These are phyloP conservation scores for Tauraco hartlaubi DNA, from an alignment of 2,797 vertebrate species.

Conservation along the genomic window DNA sequence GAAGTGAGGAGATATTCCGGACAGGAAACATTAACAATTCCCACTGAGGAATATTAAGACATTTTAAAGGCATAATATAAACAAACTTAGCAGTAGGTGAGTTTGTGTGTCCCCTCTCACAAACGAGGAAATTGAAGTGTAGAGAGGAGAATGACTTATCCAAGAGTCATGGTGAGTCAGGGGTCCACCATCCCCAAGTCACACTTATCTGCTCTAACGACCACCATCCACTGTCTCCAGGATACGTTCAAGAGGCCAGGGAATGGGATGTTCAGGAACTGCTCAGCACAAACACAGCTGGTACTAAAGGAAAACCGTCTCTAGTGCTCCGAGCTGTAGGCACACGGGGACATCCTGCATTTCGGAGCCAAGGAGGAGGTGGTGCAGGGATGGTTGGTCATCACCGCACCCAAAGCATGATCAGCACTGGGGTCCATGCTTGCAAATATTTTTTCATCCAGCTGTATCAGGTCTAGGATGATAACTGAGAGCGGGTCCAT, in stretches of 20 bases:
- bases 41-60: neutral
- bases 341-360: neutral
- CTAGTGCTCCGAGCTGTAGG: neutral
- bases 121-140: neutral
- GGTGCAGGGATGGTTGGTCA: neutral
- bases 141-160: neutral
- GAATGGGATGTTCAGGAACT: neutral
- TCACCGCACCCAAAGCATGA: fast-evolving
- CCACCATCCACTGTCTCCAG: neutral
- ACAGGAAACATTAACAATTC: neutral
- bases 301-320: neutral
- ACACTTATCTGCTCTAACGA: neutral
- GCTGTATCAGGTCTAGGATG: neutral
- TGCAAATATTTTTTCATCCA: neutral
- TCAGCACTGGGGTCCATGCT: neutral
- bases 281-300: slow-evolving; percentile 10
- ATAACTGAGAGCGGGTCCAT: neutral
- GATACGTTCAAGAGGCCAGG: neutral
- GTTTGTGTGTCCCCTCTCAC: neutral
- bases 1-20: neutral
- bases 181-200: neutral
- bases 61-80: neutral
- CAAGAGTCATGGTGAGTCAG: neutral
- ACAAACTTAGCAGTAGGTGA: neutral
- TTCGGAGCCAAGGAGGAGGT: neutral